Evolutionary conservation across 2,113 vertebrate genomes (phyloP).

Genomic region (Andinoacara biseriatus): DNA sequence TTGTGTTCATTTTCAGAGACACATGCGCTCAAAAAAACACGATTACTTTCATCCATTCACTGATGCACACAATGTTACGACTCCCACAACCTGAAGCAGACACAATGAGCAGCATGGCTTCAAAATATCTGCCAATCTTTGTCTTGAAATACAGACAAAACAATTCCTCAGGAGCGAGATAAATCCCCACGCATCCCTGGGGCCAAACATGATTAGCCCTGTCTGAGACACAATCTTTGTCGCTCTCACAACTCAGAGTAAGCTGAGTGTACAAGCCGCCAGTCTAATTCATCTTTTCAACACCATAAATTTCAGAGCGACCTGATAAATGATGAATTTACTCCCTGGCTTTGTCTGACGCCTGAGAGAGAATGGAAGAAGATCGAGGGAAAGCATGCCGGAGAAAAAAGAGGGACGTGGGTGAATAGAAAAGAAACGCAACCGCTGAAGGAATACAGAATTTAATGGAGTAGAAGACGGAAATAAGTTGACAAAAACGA

Average conservation of each 20-base stretch:
- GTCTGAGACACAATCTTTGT: slow-evolving; percentile 64
- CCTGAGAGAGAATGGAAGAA: slow-evolving; percentile 19
- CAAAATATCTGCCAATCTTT: slow-evolving; percentile 53
- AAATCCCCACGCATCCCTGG: slow-evolving; percentile 52
- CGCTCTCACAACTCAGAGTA: slow-evolving; percentile 43
- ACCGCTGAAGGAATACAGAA: slow-evolving; percentile 6
- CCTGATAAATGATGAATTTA: slow-evolving; percentile 69
- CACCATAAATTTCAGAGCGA: slow-evolving; percentile 49
- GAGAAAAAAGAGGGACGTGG: slow-evolving; percentile 9
- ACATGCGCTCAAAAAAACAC: neutral
- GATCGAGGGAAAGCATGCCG: neutral
- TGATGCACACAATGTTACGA: neutral
- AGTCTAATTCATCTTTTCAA: slow-evolving; percentile 63
- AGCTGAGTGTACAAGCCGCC: slow-evolving; percentile 39
- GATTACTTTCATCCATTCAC: slow-evolving; percentile 1
- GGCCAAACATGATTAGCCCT: slow-evolving; percentile 65
- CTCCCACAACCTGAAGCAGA: slow-evolving; percentile 26
- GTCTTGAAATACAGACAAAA: slow-evolving; percentile 49
- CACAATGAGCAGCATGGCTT: slow-evolving; percentile 21
- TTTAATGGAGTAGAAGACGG: slow-evolving; percentile 47
- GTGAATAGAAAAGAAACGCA: slow-evolving; percentile 12
- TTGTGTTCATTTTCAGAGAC: slow-evolving; percentile 36
- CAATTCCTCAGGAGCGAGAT: slow-evolving; percentile 78
- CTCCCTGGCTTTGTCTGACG: slow-evolving; percentile 44
- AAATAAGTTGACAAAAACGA: slow-evolving; percentile 44